Percentiles rank a stretch among this genome's conserved stretches.
These are phyloP conservation scores for Sturnus vulgaris DNA, from an alignment of 2,113 vertebrate genomes.

Conservation along the genomic window DNA sequence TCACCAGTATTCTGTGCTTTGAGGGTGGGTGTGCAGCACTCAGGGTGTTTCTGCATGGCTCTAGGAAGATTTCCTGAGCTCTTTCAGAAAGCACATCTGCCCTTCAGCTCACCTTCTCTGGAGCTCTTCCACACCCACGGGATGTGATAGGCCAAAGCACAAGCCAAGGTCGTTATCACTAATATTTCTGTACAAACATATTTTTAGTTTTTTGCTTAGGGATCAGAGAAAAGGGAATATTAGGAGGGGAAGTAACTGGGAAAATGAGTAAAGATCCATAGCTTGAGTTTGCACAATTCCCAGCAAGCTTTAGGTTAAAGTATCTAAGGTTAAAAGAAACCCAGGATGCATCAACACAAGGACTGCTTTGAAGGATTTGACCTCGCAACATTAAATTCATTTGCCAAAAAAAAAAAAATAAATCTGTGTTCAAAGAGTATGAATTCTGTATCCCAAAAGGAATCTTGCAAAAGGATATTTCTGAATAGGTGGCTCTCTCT, in stretches of 20 bases:
- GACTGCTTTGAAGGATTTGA: not conserved
- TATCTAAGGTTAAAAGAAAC: constrained; percentile 8
- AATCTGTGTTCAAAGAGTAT: not conserved
- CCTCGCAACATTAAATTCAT: not conserved
- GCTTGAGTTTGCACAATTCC: constrained; percentile 20
- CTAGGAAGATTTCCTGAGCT: not conserved
- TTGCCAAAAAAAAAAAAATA: not conserved
- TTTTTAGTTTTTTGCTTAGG: constrained; percentile 27
- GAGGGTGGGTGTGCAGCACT: not conserved
- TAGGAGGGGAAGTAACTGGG: constrained; percentile 8
- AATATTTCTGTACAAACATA: constrained; percentile 13
- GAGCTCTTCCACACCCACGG: not conserved
- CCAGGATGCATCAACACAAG: not conserved
- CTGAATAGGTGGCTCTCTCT: not conserved
- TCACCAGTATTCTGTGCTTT: not conserved
- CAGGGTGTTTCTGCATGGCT: not conserved
- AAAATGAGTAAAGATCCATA: constrained; percentile 45
- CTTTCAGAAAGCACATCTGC: not conserved
- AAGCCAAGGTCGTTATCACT: constrained; percentile 30
- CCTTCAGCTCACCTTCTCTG: constrained; percentile 39
- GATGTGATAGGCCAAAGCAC: constrained; percentile 3
- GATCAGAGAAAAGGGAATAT: constrained; percentile 36
- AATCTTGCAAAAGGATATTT: not conserved
- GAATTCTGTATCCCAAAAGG: not conserved
- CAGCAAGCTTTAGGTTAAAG: constrained; percentile 52